Evolutionary conservation across 1,140 invertebrate genomes (phyloP), one percentile per base, ranked within the genome.

Genomic region (Megathymus violae): DNA sequence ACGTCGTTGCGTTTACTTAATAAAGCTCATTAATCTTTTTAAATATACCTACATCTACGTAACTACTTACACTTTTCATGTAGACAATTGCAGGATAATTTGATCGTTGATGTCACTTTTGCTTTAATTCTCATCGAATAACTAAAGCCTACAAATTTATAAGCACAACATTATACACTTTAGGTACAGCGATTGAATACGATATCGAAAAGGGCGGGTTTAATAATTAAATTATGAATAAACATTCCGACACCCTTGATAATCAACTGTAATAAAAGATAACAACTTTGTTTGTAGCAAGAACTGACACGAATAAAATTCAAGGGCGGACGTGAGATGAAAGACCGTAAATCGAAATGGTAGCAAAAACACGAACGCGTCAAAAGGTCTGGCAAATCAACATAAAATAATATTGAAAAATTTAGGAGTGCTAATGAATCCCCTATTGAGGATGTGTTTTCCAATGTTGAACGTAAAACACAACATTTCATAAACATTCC

Each of bases 401-500:
- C 41, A 58, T 46, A 46, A 46, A 58, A 34, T 9, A 34, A 25
- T 19, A 4, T 11, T 46, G 19, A 47, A 31, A 15, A 56, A 64
- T 62, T 16, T 47, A 36, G 10, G 14, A 22, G 50, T 62, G 48
- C 60, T 64, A 63, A 64, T 70, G 65, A 70, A 65, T 66, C 47
- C 31, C 62, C 65, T 56, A 74, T 70, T 62, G 38, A 34, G 56
- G 52, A 68, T 70, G 54, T 74, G 62, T 70, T 62, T 64, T 62
- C 56, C 54, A 63, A 65, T 36, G 61, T 56, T 68, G 50, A 50
- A 51, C 34, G 36, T 66, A 62, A 56, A 72, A 31, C 54, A 54
- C 47, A 62, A 44, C 64, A 58, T 70, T 66, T 67, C 56, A 47
- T 31, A 67, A 79, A 76, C 73, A 71, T 64, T 75, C 69, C 58